Percentiles rank a stretch among this genome's conserved stretches.
Evolutionary conservation across 2,113 vertebrate species (phyloP).

Genomic region (Dinomys branickii): DNA sequence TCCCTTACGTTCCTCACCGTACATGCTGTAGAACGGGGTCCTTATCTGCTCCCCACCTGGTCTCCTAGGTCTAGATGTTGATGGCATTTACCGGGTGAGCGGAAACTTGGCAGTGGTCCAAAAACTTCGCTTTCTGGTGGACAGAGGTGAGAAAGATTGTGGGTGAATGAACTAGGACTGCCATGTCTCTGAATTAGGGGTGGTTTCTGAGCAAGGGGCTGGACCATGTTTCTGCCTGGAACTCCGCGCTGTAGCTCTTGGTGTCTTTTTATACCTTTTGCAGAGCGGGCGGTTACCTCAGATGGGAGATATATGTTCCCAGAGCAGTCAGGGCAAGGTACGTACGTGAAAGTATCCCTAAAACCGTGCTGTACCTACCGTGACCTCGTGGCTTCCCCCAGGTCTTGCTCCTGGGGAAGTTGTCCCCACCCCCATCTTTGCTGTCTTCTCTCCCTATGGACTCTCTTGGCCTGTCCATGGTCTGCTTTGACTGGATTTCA

Average conservation of each 20-base stretch:
- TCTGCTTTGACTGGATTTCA: not conserved
- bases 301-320: conserved; percentile 95
- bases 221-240: not conserved
- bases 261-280: conserved; percentile 73
- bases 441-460: not conserved
- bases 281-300: conserved; percentile 94
- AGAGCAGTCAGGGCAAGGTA: conserved; percentile 92
- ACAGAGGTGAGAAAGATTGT: conserved; percentile 90
- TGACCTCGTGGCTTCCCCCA: not conserved
- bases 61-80: conserved; percentile 90
- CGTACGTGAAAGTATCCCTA: conserved; percentile 39
- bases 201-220: not conserved
- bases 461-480: not conserved
- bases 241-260: not conserved
- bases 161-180: not conserved
- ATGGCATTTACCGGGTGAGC: conserved; percentile 95
- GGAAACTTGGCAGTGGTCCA: conserved; percentile 95
- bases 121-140: conserved; percentile 93
- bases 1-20: not conserved
- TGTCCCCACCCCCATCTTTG: not conserved
- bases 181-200: not conserved
- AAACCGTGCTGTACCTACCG: not conserved
- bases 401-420: not conserved
- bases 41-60: not conserved
- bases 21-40: not conserved